A percentile compares a stretch with the other conserved stretches of the same genome.
phyloP scores from a whole-genome alignment of 2,113 vertebrate genomes.

The Fukomys damarensis region DNA sequence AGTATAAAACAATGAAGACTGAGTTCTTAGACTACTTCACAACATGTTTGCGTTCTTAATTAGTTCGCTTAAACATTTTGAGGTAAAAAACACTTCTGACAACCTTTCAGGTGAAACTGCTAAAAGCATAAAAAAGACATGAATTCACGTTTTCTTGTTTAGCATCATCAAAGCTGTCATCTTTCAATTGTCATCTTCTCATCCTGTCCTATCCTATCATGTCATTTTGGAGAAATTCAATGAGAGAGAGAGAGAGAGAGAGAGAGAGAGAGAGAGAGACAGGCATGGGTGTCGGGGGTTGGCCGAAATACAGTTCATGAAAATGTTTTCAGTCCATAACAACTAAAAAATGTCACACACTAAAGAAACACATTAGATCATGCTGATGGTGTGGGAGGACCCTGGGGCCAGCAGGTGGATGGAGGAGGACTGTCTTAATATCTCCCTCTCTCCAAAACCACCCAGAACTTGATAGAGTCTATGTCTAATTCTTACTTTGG shows the following conservation, averaged over 20 bases:
- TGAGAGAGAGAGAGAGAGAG: not conserved
- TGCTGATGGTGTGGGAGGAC: not conserved
- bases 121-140: not conserved
- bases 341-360: not conserved
- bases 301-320: not conserved
- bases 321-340: not conserved
- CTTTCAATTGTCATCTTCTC: not conserved
- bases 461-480: not conserved
- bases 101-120: conserved; percentile 25
- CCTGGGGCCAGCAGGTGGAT: not conserved
- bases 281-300: too few relatives aligned
- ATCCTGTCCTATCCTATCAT: not conserved
- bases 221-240: not conserved
- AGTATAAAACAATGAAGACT: not conserved
- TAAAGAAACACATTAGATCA: conserved; percentile 19
- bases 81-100: not conserved
- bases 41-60: conserved; percentile 28
- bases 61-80: conserved; percentile 37
- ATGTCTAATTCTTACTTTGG: not conserved
- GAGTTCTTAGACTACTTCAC: conserved; percentile 29
- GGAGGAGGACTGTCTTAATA: conserved; percentile 19
- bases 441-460: conserved; percentile 31
- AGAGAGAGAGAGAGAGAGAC: not conserved
- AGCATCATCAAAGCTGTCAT: not conserved
- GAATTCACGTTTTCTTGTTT: not conserved